These are phyloP conservation scores for Aythya baeri DNA, from an alignment of 2,113 vertebrate species.

Conservation along the genomic window DNA sequence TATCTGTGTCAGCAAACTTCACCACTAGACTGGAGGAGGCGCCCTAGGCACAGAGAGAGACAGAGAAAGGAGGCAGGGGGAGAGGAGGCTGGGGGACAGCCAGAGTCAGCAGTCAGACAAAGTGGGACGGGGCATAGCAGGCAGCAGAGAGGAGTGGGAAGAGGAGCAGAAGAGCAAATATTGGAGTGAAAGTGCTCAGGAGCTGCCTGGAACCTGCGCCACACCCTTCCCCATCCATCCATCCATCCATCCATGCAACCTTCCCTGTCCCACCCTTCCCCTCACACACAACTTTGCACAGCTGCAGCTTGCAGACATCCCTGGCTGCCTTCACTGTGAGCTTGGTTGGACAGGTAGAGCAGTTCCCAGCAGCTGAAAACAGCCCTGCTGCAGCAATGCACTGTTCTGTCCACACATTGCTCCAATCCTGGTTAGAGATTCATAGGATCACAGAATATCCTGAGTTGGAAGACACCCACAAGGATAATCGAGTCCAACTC, in stretches of 20 bases:
- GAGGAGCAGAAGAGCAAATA: slow-evolving; percentile 48
- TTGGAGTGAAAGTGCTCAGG: background rate
- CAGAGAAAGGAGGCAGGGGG: slow-evolving; percentile 58
- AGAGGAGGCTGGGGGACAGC: slow-evolving; percentile 35
- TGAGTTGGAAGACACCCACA: too few species aligned
- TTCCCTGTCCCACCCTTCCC: background rate
- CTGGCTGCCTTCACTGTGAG: background rate
- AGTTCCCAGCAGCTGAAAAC: background rate
- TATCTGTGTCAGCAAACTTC: slow-evolving; percentile 99
- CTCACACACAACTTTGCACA: background rate
- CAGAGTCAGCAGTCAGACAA: background rate
- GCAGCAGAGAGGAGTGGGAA: slow-evolving; percentile 20
- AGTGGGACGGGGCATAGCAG: background rate
- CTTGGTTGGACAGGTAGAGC: background rate
- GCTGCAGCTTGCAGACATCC: background rate
- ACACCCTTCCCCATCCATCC: background rate
- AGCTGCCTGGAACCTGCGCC: background rate
- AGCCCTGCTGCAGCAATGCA: background rate
- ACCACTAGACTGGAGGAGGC: slow-evolving; percentile 99
- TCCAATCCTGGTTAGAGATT: background rate
- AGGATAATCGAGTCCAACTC: too few species aligned
- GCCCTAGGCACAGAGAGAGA: slow-evolving; percentile 82
- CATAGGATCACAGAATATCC: too few species aligned
- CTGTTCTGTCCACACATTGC: background rate
- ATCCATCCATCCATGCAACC: background rate